Conservation (phyloP, 2,888 invertebrate species). For the Panopea generosa region DNA sequence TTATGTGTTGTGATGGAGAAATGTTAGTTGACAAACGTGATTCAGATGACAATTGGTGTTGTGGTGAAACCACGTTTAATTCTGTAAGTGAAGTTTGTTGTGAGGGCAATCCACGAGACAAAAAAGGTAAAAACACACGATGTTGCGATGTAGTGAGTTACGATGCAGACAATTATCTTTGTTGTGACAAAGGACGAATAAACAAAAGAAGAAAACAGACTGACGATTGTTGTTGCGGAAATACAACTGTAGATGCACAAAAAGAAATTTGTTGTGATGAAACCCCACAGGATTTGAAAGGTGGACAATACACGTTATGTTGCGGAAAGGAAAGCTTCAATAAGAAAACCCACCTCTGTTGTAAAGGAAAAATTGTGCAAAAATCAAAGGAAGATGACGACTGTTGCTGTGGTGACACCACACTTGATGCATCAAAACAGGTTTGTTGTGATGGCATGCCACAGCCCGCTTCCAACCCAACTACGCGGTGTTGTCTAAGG, state of each 20-base stretch:
- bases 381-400: constrained; percentile 25
- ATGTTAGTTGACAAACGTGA: constrained; percentile 15
- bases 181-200: constrained; percentile 28
- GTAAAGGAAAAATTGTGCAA: constrained; percentile 22
- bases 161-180: constrained; percentile 29
- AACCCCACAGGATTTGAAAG: constrained; percentile 13
- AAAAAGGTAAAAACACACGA: constrained; percentile 24
- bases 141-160: constrained; percentile 44
- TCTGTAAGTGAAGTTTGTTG: constrained; percentile 35
- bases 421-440: constrained; percentile 24
- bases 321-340: constrained; percentile 31
- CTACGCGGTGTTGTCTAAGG: constrained; percentile 33
- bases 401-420: constrained; percentile 33
- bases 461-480: constrained; percentile 11
- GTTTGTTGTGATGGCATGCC: constrained; percentile 44
- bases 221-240: constrained; percentile 47
- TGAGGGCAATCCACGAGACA: constrained; percentile 20
- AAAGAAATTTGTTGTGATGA: constrained; percentile 41
- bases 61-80: constrained; percentile 43
- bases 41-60: constrained; percentile 44
- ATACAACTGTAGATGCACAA: constrained; percentile 19
- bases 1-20: constrained; percentile 33
- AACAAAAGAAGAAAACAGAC: constrained; percentile 27
- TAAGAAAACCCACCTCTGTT: constrained; percentile 19
- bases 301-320: constrained; percentile 19